These are phyloP conservation scores for Athene cunicularia DNA, from an alignment of 2,113 vertebrate species.

Conservation along the genomic window DNA sequence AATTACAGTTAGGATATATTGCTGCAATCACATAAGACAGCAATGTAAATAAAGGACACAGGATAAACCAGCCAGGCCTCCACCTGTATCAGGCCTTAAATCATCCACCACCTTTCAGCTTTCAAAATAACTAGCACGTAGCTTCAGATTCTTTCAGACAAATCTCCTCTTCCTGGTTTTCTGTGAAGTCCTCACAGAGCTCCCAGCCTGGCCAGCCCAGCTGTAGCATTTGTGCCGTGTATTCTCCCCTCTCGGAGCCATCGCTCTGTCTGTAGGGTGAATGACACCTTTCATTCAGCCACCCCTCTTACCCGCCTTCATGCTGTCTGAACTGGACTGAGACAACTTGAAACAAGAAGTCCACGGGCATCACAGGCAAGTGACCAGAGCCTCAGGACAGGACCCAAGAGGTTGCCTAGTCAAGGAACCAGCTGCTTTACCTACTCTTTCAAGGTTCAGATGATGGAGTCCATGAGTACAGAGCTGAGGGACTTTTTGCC, in stretches of 20 bases:
- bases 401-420: not conserved
- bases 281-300: not conserved
- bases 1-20: not conserved
- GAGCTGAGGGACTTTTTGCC: not conserved
- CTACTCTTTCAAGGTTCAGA: not conserved
- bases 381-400: not conserved
- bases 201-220: not conserved
- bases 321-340: rapidly evolving
- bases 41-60: not conserved
- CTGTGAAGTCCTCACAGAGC: not conserved
- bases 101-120: not conserved
- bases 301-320: not conserved
- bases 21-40: not conserved
- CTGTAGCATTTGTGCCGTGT: not conserved
- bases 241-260: not conserved
- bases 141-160: not conserved
- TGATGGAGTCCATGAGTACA: not conserved
- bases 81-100: not conserved
- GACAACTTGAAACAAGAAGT: not conserved
- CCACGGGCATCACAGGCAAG: rapidly evolving
- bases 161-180: not conserved
- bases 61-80: not conserved
- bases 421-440: not conserved
- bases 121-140: not conserved
- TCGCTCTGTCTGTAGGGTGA: rapidly evolving